phyloP scores from a whole-genome alignment of 2,113 vertebrate species.

The Pteropus alecto region DNA sequence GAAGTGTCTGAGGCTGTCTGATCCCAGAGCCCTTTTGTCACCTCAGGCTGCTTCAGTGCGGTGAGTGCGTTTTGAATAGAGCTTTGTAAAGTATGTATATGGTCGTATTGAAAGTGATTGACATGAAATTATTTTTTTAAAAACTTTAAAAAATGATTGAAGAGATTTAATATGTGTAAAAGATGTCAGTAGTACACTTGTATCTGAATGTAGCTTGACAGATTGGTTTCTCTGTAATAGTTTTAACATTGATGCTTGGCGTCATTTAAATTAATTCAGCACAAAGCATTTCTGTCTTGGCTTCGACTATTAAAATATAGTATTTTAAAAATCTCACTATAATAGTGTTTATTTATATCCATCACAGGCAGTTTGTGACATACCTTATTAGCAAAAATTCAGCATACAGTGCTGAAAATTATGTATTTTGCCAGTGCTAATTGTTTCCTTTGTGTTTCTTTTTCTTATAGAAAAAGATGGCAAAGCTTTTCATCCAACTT shows the following conservation, averaged over 20 bases:
- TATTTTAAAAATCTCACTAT: neutral
- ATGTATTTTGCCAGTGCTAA: neutral
- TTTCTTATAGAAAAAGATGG: constrained; percentile 94
- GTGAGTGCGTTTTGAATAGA: neutral
- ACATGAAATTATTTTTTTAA: neutral
- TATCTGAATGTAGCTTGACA: neutral
- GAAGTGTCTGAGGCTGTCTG: neutral
- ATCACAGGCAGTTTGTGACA: neutral
- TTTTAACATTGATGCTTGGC: neutral
- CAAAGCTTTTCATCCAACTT: constrained; percentile 98
- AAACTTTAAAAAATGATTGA: neutral
- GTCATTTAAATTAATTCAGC: neutral
- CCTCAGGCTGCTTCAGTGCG: neutral
- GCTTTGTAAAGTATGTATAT: neutral
- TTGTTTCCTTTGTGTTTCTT: constrained; percentile 20
- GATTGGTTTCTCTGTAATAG: neutral
- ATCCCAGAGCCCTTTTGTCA: neutral
- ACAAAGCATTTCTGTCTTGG: neutral
- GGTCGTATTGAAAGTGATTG: neutral
- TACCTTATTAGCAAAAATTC: neutral
- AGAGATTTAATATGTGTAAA: neutral
- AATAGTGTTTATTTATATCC: neutral
- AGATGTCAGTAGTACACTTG: neutral
- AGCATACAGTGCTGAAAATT: neutral
- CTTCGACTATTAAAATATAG: neutral